A percentile compares a stretch with the other conserved stretches of the same genome.
These are phyloP conservation scores for Tetraneura akinire DNA, from an alignment of 1,140 invertebrate genomes.

Conservation along the genomic window DNA sequence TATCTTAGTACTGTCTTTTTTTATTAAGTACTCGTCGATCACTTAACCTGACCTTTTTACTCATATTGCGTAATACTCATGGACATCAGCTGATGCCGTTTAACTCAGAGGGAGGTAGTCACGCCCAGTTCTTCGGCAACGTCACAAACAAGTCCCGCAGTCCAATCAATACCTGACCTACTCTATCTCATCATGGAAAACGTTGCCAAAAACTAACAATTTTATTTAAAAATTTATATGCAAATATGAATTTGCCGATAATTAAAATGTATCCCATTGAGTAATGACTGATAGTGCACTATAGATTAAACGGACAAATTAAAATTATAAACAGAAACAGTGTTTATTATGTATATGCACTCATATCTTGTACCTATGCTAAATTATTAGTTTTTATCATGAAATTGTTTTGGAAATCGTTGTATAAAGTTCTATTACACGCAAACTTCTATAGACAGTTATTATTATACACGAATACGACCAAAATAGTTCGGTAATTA, in stretches of 20 bases:
- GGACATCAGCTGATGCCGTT: constrained; percentile 35
- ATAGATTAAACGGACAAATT: too few species aligned
- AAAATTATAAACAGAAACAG: background rate
- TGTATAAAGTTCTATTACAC: background rate
- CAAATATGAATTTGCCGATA: background rate
- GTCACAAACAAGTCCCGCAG: constrained; percentile 29
- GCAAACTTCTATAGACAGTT: constrained; percentile 1
- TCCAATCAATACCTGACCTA: constrained; percentile 46
- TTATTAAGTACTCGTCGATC: background rate
- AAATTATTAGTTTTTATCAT: background rate
- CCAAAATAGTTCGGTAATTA: background rate
- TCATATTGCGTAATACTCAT: constrained; percentile 11
- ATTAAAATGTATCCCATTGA: too few species aligned
- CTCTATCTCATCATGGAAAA: constrained; percentile 12
- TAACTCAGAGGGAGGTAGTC: constrained; percentile 5
- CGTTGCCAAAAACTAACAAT: background rate
- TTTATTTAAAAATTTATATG: background rate
- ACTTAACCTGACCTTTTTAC: constrained; percentile 28
- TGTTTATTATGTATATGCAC: too few species aligned
- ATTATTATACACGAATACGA: background rate
- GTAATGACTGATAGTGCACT: too few species aligned
- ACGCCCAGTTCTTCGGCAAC: constrained; percentile 23
- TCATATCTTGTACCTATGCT: too few species aligned
- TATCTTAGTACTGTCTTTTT: background rate
- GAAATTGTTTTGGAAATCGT: background rate